phyloP scores from a whole-genome alignment of 30 jellyfish, hydroid and myxozoan species.

The Chironex yamaguchii region DNA sequence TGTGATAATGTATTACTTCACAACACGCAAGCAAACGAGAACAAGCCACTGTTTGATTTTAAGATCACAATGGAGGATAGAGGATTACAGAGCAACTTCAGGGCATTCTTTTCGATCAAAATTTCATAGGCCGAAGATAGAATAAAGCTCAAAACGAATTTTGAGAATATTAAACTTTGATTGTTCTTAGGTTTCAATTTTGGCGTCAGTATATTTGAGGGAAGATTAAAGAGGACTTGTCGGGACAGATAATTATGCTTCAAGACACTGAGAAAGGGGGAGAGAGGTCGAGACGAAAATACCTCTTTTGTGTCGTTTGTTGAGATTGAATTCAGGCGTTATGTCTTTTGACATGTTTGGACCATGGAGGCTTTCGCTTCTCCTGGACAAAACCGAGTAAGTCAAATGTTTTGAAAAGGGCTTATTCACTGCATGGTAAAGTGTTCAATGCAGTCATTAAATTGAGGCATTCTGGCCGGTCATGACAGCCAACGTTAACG shows the following conservation, averaged over 20 bases:
- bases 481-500: no score
- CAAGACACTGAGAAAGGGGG: neutral
- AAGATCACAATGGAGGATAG: neutral
- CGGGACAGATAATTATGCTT: conserved; percentile 1
- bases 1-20: conserved; percentile 76
- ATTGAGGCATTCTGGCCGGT: no score
- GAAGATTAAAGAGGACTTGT: neutral
- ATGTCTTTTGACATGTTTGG: no score
- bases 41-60: neutral
- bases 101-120: neutral
- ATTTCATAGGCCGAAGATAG: neutral
- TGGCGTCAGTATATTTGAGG: neutral
- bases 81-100: neutral
- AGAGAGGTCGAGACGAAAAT: no score
- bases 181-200: neutral
- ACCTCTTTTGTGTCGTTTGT: no score
- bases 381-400: no score
- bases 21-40: conserved; percentile 64
- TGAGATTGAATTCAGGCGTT: no score
- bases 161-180: neutral
- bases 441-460: no score
- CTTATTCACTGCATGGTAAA: no score
- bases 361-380: no score
- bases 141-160: neutral
- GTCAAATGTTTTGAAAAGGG: no score